Conservation (phyloP, 2,888 invertebrate genomes). For the Selenia dentaria region DNA sequence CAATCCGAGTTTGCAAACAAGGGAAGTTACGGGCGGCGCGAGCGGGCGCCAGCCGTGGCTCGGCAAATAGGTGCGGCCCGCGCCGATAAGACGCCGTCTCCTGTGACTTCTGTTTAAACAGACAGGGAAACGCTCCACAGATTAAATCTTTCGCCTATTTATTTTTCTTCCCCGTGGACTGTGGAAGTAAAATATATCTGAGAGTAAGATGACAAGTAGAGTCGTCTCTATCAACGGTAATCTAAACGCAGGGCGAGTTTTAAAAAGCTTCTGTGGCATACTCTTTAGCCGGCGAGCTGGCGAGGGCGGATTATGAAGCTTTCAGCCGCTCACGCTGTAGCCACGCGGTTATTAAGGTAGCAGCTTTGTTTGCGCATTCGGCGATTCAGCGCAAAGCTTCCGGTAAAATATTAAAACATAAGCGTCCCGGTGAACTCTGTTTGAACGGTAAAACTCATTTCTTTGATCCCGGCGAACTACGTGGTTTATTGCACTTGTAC, state of each 20-base stretch:
- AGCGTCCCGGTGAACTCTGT: conserved; percentile 52
- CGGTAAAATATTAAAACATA: conserved; percentile 76
- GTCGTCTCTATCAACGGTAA: conserved; percentile 68
- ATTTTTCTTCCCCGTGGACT: conserved; percentile 67
- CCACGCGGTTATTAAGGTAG: conserved; percentile 73
- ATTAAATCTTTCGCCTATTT: conserved; percentile 76
- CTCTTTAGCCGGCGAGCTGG: conserved; percentile 50
- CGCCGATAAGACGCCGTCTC: conserved; percentile 78
- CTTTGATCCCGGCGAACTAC: conserved; percentile 22
- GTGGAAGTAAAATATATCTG: conserved; percentile 62
- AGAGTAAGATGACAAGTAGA: conserved; percentile 67
- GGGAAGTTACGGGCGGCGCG: conserved; percentile 73
- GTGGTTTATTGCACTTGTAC: conserved; percentile 14
- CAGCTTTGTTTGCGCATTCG: conserved; percentile 74
- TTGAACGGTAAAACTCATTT: conserved; percentile 43
- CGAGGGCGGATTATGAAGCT: conserved; percentile 71
- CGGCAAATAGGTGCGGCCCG: conserved; percentile 70
- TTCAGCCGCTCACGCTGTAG: conserved; percentile 57
- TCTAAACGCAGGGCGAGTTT: conserved; percentile 66
- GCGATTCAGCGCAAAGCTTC: conserved; percentile 64
- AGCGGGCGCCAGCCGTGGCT: conserved; percentile 49
- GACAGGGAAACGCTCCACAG: conserved; percentile 75
- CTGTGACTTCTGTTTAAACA: conserved; percentile 80
- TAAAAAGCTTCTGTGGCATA: conserved; percentile 59
- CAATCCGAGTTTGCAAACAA: conserved; percentile 84